These are phyloP conservation scores for Plebejus melissa DNA, from an alignment of 2,888 invertebrate species.

Conservation along the genomic window DNA sequence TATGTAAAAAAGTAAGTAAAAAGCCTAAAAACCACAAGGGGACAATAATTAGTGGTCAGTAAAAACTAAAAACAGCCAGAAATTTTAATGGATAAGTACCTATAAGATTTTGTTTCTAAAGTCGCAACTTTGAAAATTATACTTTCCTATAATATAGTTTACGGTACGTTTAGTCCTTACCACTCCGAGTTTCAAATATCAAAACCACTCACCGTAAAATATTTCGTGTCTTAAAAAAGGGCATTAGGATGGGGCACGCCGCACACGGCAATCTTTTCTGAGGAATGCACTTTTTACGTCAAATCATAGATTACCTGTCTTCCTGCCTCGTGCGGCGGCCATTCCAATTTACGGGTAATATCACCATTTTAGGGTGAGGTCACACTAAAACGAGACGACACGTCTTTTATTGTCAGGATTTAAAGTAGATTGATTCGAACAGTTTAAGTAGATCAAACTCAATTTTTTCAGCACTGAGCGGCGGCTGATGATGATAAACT, in stretches of 20 bases:
- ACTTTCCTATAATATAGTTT: neutral
- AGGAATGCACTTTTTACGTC: constrained; percentile 36
- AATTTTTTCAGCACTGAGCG: no score
- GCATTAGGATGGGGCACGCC: constrained; percentile 29
- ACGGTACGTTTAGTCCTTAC: no score
- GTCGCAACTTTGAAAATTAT: neutral
- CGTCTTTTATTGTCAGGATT: no score
- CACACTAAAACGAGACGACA: neutral
- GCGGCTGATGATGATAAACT: no score
- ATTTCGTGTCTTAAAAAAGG: constrained; percentile 30
- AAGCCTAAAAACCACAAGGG: no score
- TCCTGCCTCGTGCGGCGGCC: constrained; percentile 22
- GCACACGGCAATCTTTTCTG: constrained; percentile 25
- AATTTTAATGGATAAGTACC: no score
- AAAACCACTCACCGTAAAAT: constrained; percentile 6
- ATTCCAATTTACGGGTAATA: constrained; percentile 4
- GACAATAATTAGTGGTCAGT: no score
- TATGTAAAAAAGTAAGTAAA: no score
- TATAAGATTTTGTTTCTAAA: neutral
- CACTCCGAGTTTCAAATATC: neutral
- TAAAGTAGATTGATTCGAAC: no score
- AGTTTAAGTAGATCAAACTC: no score
- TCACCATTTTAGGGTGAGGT: neutral
- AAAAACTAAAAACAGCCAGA: no score
- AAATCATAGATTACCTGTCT: constrained; percentile 26